Evolutionary conservation across 2,888 invertebrate species (phyloP).

Genomic region (Eilema griseolum): DNA sequence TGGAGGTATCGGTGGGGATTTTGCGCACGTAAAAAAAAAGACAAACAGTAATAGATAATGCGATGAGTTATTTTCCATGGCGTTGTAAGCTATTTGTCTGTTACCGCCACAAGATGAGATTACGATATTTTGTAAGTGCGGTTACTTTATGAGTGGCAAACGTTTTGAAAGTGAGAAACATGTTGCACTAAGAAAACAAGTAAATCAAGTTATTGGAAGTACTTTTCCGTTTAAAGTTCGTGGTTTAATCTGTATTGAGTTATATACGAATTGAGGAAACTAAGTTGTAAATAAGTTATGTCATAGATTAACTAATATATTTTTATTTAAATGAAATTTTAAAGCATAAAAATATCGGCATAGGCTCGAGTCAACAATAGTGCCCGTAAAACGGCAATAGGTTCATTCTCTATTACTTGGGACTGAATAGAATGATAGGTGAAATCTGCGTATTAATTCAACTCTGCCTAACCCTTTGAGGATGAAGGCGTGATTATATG

Average conservation of each 20-base stretch:
- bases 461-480: no score
- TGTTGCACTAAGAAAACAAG: conserved; percentile 10
- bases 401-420: no score
- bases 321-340: no score
- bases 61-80: background rate
- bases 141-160: conserved; percentile 14
- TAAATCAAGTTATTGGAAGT: conserved; percentile 9
- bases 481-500: no score
- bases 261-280: background rate
- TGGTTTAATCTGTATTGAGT: background rate
- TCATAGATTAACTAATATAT: background rate
- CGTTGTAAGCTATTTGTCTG: background rate
- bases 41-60: background rate
- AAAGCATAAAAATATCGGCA: no score
- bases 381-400: no score
- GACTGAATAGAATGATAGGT: no score
- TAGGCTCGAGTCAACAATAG: no score
- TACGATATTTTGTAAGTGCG: conserved; percentile 9
- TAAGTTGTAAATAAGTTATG: background rate
- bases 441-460: no score
- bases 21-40: no score
- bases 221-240: conserved; percentile 3
- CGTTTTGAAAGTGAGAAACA: conserved; percentile 14
- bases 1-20: no score
- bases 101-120: background rate